A percentile compares a stretch with the other conserved stretches of the same genome.
These are phyloP conservation scores for Bolborhynchus lineola DNA, from an alignment of 2,113 vertebrate genomes.

Conservation along the genomic window DNA sequence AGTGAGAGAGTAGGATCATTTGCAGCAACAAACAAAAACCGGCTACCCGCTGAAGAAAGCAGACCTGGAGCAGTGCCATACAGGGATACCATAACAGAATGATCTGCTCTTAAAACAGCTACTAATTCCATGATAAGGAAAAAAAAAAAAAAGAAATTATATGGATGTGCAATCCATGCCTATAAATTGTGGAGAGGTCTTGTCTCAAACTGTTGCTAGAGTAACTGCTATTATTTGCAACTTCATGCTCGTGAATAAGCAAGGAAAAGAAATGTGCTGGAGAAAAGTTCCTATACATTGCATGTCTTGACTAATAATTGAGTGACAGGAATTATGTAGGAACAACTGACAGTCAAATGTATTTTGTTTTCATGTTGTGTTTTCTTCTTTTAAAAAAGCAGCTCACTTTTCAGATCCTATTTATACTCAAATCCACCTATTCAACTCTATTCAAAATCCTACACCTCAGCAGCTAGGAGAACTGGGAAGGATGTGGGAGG, in stretches of 20 bases:
- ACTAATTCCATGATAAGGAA: background rate
- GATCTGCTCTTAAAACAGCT: background rate
- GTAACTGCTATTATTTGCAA: background rate
- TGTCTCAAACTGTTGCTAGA: background rate
- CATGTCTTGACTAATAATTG: conserved; percentile 28
- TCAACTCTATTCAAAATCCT: conserved; percentile 33
- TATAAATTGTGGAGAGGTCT: background rate
- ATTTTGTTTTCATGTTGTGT: conserved; percentile 43
- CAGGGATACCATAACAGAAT: background rate
- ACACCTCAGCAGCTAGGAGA: conserved; percentile 8
- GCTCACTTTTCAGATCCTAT: conserved; percentile 46
- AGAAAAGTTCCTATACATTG: conserved; percentile 19
- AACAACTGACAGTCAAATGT: conserved; percentile 48
- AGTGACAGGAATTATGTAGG: conserved; percentile 25
- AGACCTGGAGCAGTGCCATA: background rate
- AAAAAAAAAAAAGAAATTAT: background rate
- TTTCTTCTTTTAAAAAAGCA: conserved; percentile 45
- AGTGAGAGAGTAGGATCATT: background rate
- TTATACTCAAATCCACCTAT: conserved; percentile 40
- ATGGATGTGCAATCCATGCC: background rate
- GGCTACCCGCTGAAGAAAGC: background rate
- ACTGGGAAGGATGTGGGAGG: background rate
- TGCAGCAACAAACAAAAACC: background rate
- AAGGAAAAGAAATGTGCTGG: background rate
- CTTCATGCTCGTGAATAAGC: background rate